Conservation (phyloP, 1,140 invertebrate species). For the Sarcophaga bullata region DNA sequence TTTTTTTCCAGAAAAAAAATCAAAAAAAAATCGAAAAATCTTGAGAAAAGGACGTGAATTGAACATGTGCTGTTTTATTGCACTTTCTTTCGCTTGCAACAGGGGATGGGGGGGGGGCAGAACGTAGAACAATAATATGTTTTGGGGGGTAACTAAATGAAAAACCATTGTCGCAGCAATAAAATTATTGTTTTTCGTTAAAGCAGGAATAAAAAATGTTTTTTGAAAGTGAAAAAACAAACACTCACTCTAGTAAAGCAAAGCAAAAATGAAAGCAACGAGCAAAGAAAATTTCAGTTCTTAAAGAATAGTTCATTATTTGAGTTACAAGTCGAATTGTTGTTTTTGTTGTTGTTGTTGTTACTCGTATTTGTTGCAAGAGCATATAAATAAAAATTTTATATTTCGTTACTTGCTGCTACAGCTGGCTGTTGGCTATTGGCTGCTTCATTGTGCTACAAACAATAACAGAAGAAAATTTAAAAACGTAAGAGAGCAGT, state of each 20-base stretch:
- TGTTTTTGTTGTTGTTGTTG: neutral
- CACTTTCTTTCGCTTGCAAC: neutral
- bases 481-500: neutral
- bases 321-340: constrained; percentile 24
- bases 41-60: no score
- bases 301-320: constrained; percentile 60
- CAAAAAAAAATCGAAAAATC: no score
- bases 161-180: constrained; percentile 50
- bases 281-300: neutral
- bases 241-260: neutral
- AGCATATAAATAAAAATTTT: constrained; percentile 36
- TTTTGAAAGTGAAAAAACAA: neutral
- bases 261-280: neutral
- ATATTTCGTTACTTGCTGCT: constrained; percentile 16
- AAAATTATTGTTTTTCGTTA: constrained; percentile 59
- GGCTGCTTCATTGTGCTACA: no score
- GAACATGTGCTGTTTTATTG: neutral
- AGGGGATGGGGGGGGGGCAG: no score
- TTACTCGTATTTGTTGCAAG: constrained; percentile 19
- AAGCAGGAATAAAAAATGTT: neutral
- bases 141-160: constrained; percentile 38
- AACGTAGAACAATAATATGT: no score
- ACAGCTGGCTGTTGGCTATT: no score
- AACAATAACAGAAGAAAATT: no score
- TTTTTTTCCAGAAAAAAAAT: neutral